phyloP scores from a whole-genome alignment of 2,113 vertebrate species.

The Cynocephalus volans region DNA sequence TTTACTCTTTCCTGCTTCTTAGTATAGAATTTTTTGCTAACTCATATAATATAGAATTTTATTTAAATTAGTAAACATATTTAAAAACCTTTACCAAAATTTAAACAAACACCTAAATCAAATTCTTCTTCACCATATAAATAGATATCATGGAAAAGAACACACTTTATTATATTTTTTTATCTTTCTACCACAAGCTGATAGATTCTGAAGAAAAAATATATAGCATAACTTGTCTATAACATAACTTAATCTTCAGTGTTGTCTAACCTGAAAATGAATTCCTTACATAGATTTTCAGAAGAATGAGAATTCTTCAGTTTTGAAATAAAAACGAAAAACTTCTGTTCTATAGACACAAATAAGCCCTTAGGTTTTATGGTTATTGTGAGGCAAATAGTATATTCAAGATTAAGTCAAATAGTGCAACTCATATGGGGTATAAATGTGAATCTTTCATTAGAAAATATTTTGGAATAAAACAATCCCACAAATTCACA shows the following conservation, averaged over 20 bases:
- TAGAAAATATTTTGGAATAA: constrained; percentile 74
- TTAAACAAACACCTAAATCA: constrained; percentile 35
- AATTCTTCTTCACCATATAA: background rate
- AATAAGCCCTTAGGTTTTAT: constrained; percentile 34
- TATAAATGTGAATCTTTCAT: background rate
- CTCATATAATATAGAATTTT: background rate
- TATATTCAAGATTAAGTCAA: constrained; percentile 79
- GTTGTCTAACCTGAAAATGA: background rate
- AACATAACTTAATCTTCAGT: background rate
- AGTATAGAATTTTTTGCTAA: background rate
- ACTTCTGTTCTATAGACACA: constrained; percentile 14
- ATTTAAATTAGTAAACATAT: background rate
- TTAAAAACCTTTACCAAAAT: background rate
- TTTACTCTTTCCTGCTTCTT: background rate
- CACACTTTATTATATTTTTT: background rate
- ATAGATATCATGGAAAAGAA: background rate
- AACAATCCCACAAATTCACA: constrained; percentile 44
- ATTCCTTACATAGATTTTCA: constrained; percentile 1
- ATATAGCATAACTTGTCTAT: no score
- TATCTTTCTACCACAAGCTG: constrained; percentile 34
- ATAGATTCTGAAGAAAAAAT: constrained; percentile 63
- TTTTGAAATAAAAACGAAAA: constrained; percentile 57
- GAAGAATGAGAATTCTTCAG: constrained; percentile 52
- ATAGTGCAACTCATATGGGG: background rate
- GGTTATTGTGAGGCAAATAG: constrained; percentile 73